Conservation (phyloP, 2,797 vertebrate genomes). For the Tapirus indicus region DNA sequence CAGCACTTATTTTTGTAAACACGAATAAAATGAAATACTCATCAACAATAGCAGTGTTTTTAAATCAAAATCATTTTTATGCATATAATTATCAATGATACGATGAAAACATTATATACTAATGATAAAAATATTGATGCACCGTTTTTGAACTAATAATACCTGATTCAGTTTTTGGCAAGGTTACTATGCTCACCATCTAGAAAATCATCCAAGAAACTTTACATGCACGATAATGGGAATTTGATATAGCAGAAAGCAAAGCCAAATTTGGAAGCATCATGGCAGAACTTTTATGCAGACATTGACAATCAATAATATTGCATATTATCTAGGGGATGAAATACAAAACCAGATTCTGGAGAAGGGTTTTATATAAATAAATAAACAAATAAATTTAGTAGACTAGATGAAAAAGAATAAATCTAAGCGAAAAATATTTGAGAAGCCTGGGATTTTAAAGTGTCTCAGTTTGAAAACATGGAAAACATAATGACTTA, state of each 20-base stretch:
- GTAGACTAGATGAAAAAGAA: background rate
- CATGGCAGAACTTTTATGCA: background rate
- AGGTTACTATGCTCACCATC: background rate
- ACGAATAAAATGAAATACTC: background rate
- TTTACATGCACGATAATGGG: background rate
- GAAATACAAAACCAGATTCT: slow-evolving; percentile 11
- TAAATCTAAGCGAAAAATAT: background rate
- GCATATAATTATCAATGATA: background rate
- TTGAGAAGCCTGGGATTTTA: background rate
- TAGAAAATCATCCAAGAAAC: slow-evolving; percentile 16
- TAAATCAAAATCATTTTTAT: background rate
- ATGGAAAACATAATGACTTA: background rate
- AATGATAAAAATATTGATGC: background rate
- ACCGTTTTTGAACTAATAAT: background rate
- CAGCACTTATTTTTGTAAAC: background rate
- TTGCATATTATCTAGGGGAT: background rate
- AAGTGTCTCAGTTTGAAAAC: background rate
- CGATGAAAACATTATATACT: background rate
- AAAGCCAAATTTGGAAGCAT: background rate
- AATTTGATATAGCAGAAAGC: slow-evolving; percentile 19
- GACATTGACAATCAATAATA: background rate
- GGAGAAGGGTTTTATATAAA: background rate
- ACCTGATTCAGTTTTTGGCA: background rate
- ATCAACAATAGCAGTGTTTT: background rate
- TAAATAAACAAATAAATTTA: background rate